Evolutionary conservation across 2,888 invertebrate species (phyloP), one percentile per base, ranked within the genome.

Genomic region (Torymus aiolomorphi): DNA sequence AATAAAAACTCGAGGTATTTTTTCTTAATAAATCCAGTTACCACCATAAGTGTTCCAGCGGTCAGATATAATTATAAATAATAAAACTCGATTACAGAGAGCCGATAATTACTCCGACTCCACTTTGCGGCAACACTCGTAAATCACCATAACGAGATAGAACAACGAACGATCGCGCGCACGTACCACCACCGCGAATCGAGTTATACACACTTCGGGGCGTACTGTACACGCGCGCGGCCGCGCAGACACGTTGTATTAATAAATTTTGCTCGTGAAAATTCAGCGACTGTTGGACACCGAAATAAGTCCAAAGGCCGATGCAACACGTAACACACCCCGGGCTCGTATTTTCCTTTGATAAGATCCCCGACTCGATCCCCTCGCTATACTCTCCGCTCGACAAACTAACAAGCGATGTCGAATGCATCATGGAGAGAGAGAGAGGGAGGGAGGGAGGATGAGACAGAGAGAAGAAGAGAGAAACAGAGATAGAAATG

Each of bases 261-360:
- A 51, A 67, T 67, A 75, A 75, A 61, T 52, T 66, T 65, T 57
- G 20, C 73, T 52, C 13, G 12, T 56, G 31, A 74, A 74, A 57
- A 57, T 66, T 59, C 57, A 51, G 31, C 56, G n/a, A 18, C 52
- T 42, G 70, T 5, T 14, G 16, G 16, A 20, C 20, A 20, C 20
- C 52, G 18, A 59, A 70, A 57, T 57, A 70, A 69, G 69, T 69
- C 69, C 56, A 69, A 56, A 12, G 52, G 20, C n/a, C n/a, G 67
- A 67, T 20, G n/a, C 11, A 57, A 69, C 42, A 69, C 31, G 42
- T 24, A 59, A 24, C 8, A 16, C 42, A 18, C 10, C 69, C 20
- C 18, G 14, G 56, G 13, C 18, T 62, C 54, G 63, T 65, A 70
- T 77, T 77, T 77, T 77, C 51, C 76, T 77, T 77, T 70, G 76